Evolutionary conservation across 2,888 invertebrate genomes (phyloP), one percentile per base, ranked within the genome.

Genomic region (Embidobia sp.): DNA sequence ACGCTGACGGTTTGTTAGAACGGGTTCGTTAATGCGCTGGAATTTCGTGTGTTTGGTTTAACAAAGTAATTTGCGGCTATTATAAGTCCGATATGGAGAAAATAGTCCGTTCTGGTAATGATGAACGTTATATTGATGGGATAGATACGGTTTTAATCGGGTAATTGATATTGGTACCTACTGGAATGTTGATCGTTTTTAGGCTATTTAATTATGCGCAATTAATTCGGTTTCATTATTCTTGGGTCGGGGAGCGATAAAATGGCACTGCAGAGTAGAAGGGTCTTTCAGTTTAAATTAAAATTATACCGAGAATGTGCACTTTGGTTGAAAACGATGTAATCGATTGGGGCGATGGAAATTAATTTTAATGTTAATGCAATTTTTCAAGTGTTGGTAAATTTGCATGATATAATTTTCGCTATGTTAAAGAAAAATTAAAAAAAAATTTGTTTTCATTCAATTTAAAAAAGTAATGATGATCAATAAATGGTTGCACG

Each of bases 1-100:
- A 53, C 29, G 53, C 46, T 53, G 46, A 49, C 44, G 11, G 42
- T 57, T 55, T 55, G 46, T 55, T 57, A 27, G 19, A 67, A 67
- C 53, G 31, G 11, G 57, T 70, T 51, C n/a, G 48, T 48, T 51
- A 59, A 59, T 51, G 42, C 22, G 11, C 16, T 19, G 37, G 19
- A 49, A 40, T 57, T 31, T 27, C 40, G 27, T 22, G 37, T 67
- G 37, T 48, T 63, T 63, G 40, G 27, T 66, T 53, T 46, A 53
- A 53, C 40, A n/a, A 53, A 66, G 46, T 35, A 46, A 53, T 66
- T 53, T 35, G 33, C 16, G 3, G 35, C 7, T 3, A 46, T 66
- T 53, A 51, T 44, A 29, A 22, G 1, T 4, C 10, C 13, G 13
- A 51, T 22, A 22, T 10, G 64, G n/a, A 8, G 10, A 42, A 44